phyloP scores from a whole-genome alignment of 2,113 vertebrate genomes.

The Bombycilla garrulus region DNA sequence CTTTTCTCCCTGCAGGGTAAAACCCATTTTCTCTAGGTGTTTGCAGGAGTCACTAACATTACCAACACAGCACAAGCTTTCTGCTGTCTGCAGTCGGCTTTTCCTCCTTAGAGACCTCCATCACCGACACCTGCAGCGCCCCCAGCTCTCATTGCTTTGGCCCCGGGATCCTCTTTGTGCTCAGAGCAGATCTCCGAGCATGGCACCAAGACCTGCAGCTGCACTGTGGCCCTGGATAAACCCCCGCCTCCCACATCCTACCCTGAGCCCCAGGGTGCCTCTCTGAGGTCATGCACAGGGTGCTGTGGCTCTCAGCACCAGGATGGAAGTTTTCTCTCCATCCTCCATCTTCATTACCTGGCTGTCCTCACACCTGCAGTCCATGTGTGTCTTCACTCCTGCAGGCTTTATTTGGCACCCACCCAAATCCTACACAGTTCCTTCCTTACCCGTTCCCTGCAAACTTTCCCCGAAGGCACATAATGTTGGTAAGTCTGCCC shows the following conservation, averaged over 20 bases:
- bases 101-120: not conserved
- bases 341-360: not conserved
- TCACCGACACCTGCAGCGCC: not conserved
- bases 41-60: not conserved
- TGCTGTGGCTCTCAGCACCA: not conserved
- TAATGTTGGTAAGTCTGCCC: not conserved
- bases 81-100: not conserved
- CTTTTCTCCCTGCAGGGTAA: not conserved
- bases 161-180: not conserved
- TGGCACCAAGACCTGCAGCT: not conserved
- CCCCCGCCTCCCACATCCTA: not conserved
- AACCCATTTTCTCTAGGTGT: not conserved
- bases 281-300: not conserved
- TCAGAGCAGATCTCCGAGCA: not conserved
- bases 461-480: not conserved
- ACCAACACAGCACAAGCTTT: not conserved
- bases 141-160: not conserved
- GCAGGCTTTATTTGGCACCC: not conserved
- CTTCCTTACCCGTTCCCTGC: not conserved
- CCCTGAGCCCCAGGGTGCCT: not conserved
- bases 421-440: not conserved
- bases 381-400: not conserved
- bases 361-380: not conserved
- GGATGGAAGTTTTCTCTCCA: not conserved
- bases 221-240: not conserved